Base-by-base conservation (phyloP, 2,797 vertebrate genomes). In the Micrastur ruficollis region DNA sequence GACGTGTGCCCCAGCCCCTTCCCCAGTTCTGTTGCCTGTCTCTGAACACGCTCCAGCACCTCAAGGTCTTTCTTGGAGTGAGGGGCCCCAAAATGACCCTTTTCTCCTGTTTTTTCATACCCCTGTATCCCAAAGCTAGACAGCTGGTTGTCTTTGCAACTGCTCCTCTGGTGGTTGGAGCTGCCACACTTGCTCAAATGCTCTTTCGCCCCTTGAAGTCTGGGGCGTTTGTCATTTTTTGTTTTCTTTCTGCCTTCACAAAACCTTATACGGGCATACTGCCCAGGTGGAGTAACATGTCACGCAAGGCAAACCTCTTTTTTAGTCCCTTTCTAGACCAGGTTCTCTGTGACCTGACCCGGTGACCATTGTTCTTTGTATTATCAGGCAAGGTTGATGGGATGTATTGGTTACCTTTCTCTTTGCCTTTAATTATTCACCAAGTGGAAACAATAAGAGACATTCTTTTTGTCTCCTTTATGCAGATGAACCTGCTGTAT, bases 401-500 rank as follows among this genome's bases (percentile, higher is more conserved):
- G 71, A 12, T 0, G 5, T 68, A 75, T 86, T 42, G 55, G 14
- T 92, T 95, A 89, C 89, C 67, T 55, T 85, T n/a, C 67, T 53
- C 46, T 23, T 40, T 0, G 1, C 55, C 59, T 53, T 95, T 55
- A 86, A 91, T 95, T 95, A 92, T 95, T 95, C 84, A 95, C 14
- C 0, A 1, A 2, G 44, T 7, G 67, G 81, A 94, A 94, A 86
- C 7, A 42, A 34, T 7, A 18, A 70, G 42, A 89, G 74, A 38
- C 47, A 1, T 95, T 76, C 81, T 86, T 94, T 94, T 95, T 93
- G 82, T 73, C 67, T 84, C 20, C 27, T 73, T 89, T 47, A 13
- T 46, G 61, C 96, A 99, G 99, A 99, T 96, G 99, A 99, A 61
- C 98, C 99, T 0, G 99, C 99, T 2, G 97, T 99, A 71, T 96